Percentiles rank a stretch among this genome's conserved stretches.
Evolutionary conservation across 2,888 invertebrate genomes (phyloP).

Genomic region (Patella ulyssiponensis): DNA sequence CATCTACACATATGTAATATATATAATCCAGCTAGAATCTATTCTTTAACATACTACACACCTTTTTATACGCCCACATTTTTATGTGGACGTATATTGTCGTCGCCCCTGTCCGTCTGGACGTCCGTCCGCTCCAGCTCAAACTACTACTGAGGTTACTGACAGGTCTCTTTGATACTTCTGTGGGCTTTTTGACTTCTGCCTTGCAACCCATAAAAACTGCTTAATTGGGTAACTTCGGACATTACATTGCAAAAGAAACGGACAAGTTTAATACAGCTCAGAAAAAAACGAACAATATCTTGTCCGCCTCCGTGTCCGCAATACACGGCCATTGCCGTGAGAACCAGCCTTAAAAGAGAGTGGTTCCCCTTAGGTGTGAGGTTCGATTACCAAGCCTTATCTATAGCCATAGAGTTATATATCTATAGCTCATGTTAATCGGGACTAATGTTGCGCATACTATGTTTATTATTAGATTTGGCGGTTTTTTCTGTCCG

Average conservation of each 20-base stretch:
- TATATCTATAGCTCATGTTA: not conserved
- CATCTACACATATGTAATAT: too few species aligned
- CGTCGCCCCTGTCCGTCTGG: too few species aligned
- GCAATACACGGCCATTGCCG: not conserved
- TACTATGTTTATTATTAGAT: not conserved
- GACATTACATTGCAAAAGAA: not conserved
- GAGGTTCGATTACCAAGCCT: not conserved
- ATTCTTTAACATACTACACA: too few species aligned
- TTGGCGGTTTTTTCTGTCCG: not conserved
- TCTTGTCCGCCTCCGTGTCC: not conserved
- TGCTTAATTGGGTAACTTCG: not conserved
- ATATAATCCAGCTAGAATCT: too few species aligned
- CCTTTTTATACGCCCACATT: too few species aligned
- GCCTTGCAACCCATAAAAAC: not conserved
- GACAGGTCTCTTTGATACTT: not conserved
- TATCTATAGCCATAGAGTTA: not conserved
- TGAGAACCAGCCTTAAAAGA: not conserved
- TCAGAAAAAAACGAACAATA: not conserved
- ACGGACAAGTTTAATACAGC: not conserved
- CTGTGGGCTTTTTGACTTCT: slow-evolving; percentile 1
- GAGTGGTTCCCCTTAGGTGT: not conserved
- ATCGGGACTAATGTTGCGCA: not conserved
- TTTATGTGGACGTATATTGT: too few species aligned
- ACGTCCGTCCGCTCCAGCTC: not conserved
- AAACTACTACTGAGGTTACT: not conserved